A percentile compares a stretch with the other conserved stretches of the same genome.
These are phyloP conservation scores for Thymelicus acteon DNA, from an alignment of 2,888 invertebrate genomes.

Conservation along the genomic window DNA sequence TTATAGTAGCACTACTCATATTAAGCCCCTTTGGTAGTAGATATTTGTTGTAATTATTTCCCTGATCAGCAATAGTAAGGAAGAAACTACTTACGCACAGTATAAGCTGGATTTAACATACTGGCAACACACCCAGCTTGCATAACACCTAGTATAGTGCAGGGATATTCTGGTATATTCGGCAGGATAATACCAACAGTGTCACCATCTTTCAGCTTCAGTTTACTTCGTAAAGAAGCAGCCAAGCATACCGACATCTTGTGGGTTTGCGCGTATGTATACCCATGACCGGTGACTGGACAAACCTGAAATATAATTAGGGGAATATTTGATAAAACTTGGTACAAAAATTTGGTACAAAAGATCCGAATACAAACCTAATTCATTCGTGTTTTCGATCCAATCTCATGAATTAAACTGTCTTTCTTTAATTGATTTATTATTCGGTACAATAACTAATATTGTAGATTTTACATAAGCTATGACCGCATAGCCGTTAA, in stretches of 20 bases:
- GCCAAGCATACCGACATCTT: constrained; percentile 86
- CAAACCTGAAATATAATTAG: constrained; percentile 85
- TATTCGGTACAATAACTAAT: too few species aligned
- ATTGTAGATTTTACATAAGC: too few species aligned
- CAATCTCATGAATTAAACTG: too few species aligned
- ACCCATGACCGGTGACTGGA: constrained; percentile 88
- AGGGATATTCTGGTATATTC: constrained; percentile 90
- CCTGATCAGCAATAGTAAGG: not conserved
- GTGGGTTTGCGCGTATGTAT: constrained; percentile 88
- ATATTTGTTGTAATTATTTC: not conserved
- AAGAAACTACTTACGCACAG: constrained; percentile 58
- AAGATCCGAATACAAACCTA: too few species aligned
- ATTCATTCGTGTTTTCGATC: too few species aligned
- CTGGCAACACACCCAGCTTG: constrained; percentile 89
- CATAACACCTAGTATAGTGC: constrained; percentile 86
- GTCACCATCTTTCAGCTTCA: constrained; percentile 87
- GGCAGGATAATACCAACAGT: constrained; percentile 89
- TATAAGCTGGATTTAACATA: constrained; percentile 88
- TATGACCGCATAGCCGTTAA: too few species aligned
- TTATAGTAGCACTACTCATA: too few species aligned
- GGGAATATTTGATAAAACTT: too few species aligned
- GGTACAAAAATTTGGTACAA: too few species aligned
- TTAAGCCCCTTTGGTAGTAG: not conserved
- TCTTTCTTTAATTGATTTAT: too few species aligned
- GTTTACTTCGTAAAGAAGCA: constrained; percentile 86